Evolutionary conservation across 37 sponge, comb jelly and placozoan species (phyloP).

Genomic region (Hexactinellida sp.): DNA sequence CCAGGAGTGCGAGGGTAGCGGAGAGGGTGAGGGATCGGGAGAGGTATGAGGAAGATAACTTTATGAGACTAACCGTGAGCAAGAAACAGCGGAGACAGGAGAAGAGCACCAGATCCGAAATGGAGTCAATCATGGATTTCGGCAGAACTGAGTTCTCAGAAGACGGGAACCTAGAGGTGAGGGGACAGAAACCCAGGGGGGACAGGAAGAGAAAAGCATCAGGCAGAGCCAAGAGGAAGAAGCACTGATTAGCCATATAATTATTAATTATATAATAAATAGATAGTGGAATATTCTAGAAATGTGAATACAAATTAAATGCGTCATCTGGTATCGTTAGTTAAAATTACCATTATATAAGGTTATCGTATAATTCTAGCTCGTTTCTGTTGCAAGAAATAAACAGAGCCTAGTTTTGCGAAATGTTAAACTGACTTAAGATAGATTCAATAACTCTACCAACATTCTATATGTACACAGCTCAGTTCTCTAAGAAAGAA

Average conservation of each 20-base stretch:
- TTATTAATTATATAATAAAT: too few relatives aligned
- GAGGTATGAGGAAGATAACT: constrained; percentile 67
- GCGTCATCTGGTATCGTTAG: too few relatives aligned
- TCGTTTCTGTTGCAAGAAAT: too few relatives aligned
- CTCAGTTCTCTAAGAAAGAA: constrained; percentile 1
- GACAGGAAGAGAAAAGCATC: not conserved
- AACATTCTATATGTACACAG: not conserved
- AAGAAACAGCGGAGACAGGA: not conserved
- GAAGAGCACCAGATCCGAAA: not conserved
- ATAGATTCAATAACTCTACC: not conserved
- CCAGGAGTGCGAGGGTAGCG: not conserved
- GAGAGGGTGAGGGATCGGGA: not conserved
- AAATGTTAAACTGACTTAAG: too few relatives aligned
- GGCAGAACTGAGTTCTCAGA: constrained; percentile 12
- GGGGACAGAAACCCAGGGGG: not conserved
- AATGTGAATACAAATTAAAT: too few relatives aligned
- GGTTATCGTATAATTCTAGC: too few relatives aligned
- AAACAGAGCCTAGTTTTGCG: too few relatives aligned
- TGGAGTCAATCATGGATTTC: constrained; percentile 6
- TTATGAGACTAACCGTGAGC: constrained; percentile 34
- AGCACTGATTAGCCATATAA: too few relatives aligned
- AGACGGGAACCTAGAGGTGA: not conserved
- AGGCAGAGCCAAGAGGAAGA: not conserved
- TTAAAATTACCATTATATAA: too few relatives aligned
- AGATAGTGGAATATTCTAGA: too few relatives aligned